Evolutionary conservation across 2,113 vertebrate species (phyloP).

Genomic region (Sturnus vulgaris): DNA sequence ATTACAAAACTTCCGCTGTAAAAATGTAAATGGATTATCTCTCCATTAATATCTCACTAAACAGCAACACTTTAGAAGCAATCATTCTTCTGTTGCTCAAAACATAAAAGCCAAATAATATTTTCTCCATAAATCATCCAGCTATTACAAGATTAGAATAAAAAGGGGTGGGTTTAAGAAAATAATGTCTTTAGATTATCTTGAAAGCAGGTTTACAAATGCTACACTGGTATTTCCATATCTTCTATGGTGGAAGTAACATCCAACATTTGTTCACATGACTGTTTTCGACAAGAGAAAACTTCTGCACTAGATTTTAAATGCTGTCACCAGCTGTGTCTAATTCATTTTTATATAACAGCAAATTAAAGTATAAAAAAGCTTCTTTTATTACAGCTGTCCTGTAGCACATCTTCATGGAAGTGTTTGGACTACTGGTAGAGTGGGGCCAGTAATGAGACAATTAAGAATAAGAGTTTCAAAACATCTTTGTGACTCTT

Average conservation of each 20-base stretch:
- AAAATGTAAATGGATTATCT: conserved; percentile 62
- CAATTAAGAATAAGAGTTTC: neutral
- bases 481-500: neutral
- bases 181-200: conserved; percentile 46
- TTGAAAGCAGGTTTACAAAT: conserved; percentile 26
- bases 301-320: neutral
- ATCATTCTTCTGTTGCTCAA: conserved; percentile 36
- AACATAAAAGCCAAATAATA: conserved; percentile 29
- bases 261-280: neutral
- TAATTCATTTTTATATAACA: neutral
- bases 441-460: neutral
- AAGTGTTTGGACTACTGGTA: neutral
- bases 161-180: conserved; percentile 14
- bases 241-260: neutral
- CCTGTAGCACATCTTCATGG: neutral
- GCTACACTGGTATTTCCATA: neutral
- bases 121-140: conserved; percentile 35
- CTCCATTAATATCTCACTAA: conserved; percentile 63
- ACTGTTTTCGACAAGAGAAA: neutral
- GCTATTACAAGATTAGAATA: conserved; percentile 16
- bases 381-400: neutral
- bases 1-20: conserved; percentile 47
- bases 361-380: neutral
- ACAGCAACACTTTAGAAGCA: conserved; percentile 50
- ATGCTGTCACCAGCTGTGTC: neutral